Evolutionary conservation across 2,888 invertebrate genomes (phyloP), one percentile per base, ranked within the genome.

Genomic region (Lasioglossum vierecki): DNA sequence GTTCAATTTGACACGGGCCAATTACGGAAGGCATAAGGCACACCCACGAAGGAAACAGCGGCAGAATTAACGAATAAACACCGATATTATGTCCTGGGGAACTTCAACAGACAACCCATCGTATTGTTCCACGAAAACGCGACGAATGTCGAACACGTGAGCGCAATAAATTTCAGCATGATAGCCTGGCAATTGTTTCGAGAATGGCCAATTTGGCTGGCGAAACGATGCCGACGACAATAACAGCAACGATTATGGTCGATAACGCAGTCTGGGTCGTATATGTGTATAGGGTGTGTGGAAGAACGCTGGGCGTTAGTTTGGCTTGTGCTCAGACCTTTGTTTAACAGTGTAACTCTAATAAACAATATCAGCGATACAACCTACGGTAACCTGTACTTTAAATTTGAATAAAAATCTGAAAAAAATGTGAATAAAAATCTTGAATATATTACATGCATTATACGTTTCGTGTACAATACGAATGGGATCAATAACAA

Each of bases 121-220:
- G 75, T 68, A 86, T 87, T 80, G 87, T 86, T 83, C 63, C 72
- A 72, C 72, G 76, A 76, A 86, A 86, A 77, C 79, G 73, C 80
- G 86, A 81, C 85, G 81, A 73, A 73, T 85, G 81, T 76, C 72
- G 83, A 15, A 49, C 57, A 71, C 60, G 83, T 79, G 66, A 53
- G 57, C 63, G 83, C 72, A 70, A 87, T 86, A 86, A 86, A 87
- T 87, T 86, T 78, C 78, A 46, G 63, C 82, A 46, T 66, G 87
- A 83, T 86, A 78, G 77, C 72, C n/a, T 30, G 68, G 72, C 76
- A 83, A 83, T 86, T 74, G 79, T 82, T 75, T 80, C 78, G 72
- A 75, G 76, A 87, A 83, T 76, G 80, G 83, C 71, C 86, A 87
- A 87, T 86, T 87, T 86, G 71, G 76, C 26, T 44, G 66, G 53